These are phyloP conservation scores for Drosophila flavopinicola DNA, from an alignment of 2,888 invertebrate genomes.

Conservation along the genomic window DNA sequence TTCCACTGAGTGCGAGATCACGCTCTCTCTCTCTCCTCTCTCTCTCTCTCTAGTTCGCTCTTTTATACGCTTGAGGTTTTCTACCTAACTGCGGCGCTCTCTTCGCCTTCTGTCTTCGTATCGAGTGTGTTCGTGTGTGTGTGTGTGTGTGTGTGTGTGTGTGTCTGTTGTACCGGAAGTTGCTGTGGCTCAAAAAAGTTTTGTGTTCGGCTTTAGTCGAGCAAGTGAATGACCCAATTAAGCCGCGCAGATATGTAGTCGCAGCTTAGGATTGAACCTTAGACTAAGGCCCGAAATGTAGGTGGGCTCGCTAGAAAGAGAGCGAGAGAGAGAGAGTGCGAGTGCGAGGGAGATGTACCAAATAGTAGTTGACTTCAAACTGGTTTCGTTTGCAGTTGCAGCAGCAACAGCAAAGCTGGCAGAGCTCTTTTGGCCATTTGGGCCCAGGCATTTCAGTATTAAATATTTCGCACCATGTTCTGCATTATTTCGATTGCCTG, in stretches of 20 bases:
- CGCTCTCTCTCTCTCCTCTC: slow-evolving; percentile 1
- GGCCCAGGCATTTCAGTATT: slow-evolving; percentile 66
- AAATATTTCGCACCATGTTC: slow-evolving; percentile 81
- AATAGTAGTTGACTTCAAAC: slow-evolving; percentile 53
- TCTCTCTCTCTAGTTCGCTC: slow-evolving; percentile 1
- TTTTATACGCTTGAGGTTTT: neutral
- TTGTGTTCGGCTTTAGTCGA: slow-evolving; percentile 40
- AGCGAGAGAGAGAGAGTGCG: slow-evolving; percentile 14
- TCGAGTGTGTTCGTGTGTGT: slow-evolving; percentile 5
- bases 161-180: slow-evolving; percentile 49
- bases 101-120: slow-evolving; percentile 2
- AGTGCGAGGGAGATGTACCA: slow-evolving; percentile 6
- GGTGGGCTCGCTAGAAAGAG: slow-evolving; percentile 42
- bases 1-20: slow-evolving; percentile 10
- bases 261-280: slow-evolving; percentile 50
- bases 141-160: slow-evolving; percentile 6
- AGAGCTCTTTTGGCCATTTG: slow-evolving; percentile 34
- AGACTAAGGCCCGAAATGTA: slow-evolving; percentile 40
- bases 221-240: slow-evolving; percentile 79
- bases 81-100: slow-evolving; percentile 14
- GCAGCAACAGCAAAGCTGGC: slow-evolving; percentile 33
- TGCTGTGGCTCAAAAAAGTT: slow-evolving; percentile 35
- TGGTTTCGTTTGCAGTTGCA: slow-evolving; percentile 65
- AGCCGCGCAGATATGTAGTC: slow-evolving; percentile 58
- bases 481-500: slow-evolving; percentile 74